phyloP scores from a whole-genome alignment of 2,888 invertebrate species.

The Orchesella flavescens region DNA sequence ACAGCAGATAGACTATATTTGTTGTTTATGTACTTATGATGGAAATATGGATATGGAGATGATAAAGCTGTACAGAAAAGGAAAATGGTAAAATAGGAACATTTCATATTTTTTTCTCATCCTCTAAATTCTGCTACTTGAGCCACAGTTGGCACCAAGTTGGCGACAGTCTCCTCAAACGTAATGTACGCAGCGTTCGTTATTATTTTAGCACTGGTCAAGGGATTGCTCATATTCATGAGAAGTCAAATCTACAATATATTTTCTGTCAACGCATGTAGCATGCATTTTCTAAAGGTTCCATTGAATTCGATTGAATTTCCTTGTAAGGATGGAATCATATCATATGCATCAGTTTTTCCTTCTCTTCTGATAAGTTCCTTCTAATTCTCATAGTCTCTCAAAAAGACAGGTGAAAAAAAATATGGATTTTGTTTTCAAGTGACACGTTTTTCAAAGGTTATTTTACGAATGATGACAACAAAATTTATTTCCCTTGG shows the following conservation, averaged over 20 bases:
- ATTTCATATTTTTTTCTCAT: conserved; percentile 4
- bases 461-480: conserved; percentile 29
- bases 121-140: conserved; percentile 15
- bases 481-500: conserved; percentile 30
- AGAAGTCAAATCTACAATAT: conserved; percentile 27
- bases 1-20: conserved; percentile 1
- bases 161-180: conserved; percentile 26
- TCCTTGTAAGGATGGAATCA: conserved; percentile 60
- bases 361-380: conserved; percentile 17
- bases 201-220: conserved; percentile 16
- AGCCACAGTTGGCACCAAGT: conserved; percentile 1
- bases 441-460: conserved; percentile 7
- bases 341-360: conserved; percentile 29
- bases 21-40: conserved; percentile 4
- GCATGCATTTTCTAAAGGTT: too few relatives aligned
- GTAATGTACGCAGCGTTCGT: background rate
- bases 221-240: conserved; percentile 17
- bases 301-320: conserved; percentile 53
- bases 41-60: conserved; percentile 41
- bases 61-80: conserved; percentile 57
- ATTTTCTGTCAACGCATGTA: background rate
- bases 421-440: background rate
- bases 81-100: conserved; percentile 50
- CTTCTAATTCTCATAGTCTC: background rate
- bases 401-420: background rate